Evolutionary conservation across 2,113 vertebrate genomes (phyloP).

Genomic region (Ailuropoda melanoleuca): DNA sequence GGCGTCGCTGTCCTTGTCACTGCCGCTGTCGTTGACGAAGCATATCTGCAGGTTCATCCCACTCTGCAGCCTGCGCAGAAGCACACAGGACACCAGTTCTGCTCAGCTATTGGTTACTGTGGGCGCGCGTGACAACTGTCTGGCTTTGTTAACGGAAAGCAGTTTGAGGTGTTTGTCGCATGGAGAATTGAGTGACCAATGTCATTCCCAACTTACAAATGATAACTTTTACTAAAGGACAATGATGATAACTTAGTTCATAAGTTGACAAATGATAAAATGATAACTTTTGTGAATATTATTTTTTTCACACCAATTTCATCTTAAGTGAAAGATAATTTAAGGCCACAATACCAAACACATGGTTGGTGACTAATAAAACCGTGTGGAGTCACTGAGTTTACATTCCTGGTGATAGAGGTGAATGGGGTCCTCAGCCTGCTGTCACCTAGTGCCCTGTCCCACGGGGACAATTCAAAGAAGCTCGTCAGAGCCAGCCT

Average conservation of each 20-base stretch:
- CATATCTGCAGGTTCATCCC: constrained; percentile 99
- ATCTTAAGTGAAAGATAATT: not conserved
- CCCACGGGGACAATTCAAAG: not conserved
- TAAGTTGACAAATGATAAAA: not conserved
- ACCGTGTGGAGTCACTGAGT: not conserved
- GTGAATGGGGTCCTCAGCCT: not conserved
- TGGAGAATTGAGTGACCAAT: not conserved
- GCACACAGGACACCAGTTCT: not conserved
- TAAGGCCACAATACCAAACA: not conserved
- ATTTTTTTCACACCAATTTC: not conserved
- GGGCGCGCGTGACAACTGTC: accelerated
- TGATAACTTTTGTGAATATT: not conserved
- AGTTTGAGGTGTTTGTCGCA: not conserved
- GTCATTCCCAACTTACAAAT: not conserved
- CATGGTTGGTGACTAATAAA: not conserved
- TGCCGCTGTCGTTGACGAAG: constrained; percentile 98
- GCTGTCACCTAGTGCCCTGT: too few species aligned
- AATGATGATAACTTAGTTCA: not conserved
- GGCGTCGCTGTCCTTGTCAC: constrained; percentile 98
- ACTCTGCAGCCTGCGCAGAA: constrained; percentile 91
- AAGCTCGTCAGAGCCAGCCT: not conserved
- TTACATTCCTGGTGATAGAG: not conserved
- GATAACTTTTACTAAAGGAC: not conserved
- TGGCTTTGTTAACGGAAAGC: not conserved
- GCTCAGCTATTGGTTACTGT: not conserved